Evolutionary conservation across 2,888 invertebrate species (phyloP), one percentile per base, ranked within the genome.

Genomic region (Thera obeliscata): DNA sequence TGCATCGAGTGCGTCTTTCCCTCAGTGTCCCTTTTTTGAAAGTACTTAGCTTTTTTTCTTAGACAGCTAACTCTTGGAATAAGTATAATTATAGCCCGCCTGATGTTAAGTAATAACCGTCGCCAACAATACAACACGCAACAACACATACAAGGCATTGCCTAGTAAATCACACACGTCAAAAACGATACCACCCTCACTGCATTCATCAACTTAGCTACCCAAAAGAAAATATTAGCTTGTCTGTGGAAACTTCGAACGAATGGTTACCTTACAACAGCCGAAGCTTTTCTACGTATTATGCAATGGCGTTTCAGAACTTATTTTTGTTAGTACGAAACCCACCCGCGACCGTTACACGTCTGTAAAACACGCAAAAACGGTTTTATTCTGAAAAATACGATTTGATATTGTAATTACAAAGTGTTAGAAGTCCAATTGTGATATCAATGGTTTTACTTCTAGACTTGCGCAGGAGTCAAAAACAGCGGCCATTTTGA

Each of bases 281-380:
- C 75, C 83, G 80, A 85, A 92, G 93, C 93, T 92, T 91, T 90
- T 89, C 89, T 86, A 78, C 87, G 87, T 84, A 87, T 93, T 93
- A 91, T 88, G 92, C 91, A 93, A 93, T 83, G 83, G 77, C 81
- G 84, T 87, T 87, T 87, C 85, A 85, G 84, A 85, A 86, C 87
- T 89, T 88, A 91, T 91, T 91, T 91, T 87, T 87, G 92, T 91
- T 88, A 86, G 90, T 89, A 80, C 84, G 87, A 87, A 87, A 83
- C 79, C 81, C 79, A 78, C 76, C 73, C 82, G 84, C 85, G 85
- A 59, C 68, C 80, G 74, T 76, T 76, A 78, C 87, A 83, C 87
- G 81, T 77, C 81, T 77, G 71, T 72, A 69, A 71, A 66, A 75
- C 66, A 73, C 68, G 66, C 69, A 66, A 71, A 73, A 68, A 70